Percentiles rank a stretch among this genome's conserved stretches.
Conservation (phyloP, 2,888 invertebrate species). For the Byasa hedistus region DNA sequence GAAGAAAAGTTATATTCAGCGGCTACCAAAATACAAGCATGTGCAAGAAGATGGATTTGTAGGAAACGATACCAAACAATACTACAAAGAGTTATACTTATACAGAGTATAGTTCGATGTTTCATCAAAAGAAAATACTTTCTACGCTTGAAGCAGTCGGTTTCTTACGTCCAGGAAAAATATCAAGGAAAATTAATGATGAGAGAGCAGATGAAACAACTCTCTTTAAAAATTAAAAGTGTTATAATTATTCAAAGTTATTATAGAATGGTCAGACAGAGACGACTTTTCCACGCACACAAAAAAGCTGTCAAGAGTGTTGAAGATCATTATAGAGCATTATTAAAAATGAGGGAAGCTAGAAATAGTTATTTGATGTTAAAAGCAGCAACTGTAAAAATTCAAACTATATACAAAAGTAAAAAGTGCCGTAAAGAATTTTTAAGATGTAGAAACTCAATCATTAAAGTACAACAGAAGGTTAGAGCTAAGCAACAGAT, state of each 20-base stretch:
- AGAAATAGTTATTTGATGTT: slow-evolving; percentile 50
- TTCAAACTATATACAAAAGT: slow-evolving; percentile 74
- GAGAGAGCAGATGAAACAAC: slow-evolving; percentile 52
- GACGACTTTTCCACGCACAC: slow-evolving; percentile 42
- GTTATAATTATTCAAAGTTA: slow-evolving; percentile 65
- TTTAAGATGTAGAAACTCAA: slow-evolving; percentile 46
- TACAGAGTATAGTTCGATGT: slow-evolving; percentile 54
- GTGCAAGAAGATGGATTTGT: slow-evolving; percentile 59
- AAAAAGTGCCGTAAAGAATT: slow-evolving; percentile 62
- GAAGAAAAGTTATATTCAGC: slow-evolving; percentile 48
- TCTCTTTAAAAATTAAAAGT: slow-evolving; percentile 44
- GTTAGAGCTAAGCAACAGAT: slow-evolving; percentile 67
- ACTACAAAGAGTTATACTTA: slow-evolving; percentile 46
- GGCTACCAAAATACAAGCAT: slow-evolving; percentile 54
- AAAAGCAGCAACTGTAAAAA: slow-evolving; percentile 51
- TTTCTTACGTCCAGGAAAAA: slow-evolving; percentile 55
- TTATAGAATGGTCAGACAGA: slow-evolving; percentile 58
- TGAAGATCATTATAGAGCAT: slow-evolving; percentile 50
- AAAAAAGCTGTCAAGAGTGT: slow-evolving; percentile 51
- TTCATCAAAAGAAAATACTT: slow-evolving; percentile 52
- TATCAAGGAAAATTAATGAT: slow-evolving; percentile 63
- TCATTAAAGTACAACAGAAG: slow-evolving; percentile 72
- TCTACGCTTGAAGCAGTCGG: slow-evolving; percentile 46
- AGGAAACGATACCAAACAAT: slow-evolving; percentile 45
- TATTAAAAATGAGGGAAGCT: slow-evolving; percentile 57